These are phyloP conservation scores for Nomada ruficornis DNA, from an alignment of 2,888 invertebrate species.

Conservation along the genomic window DNA sequence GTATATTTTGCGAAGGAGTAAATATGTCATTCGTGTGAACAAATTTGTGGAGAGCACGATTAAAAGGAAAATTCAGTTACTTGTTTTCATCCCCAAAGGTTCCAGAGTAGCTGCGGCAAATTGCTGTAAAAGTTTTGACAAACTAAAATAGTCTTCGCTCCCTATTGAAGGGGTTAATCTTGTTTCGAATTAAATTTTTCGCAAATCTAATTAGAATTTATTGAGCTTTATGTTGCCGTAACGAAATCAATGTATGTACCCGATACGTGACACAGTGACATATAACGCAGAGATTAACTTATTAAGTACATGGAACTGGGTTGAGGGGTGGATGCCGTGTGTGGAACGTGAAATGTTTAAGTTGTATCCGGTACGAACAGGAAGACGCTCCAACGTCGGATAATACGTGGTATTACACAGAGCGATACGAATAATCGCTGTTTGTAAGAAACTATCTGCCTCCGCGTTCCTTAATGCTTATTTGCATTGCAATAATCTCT, in stretches of 20 bases:
- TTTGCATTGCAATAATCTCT: not conserved
- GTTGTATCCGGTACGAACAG: conserved; percentile 43
- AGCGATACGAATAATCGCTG: not conserved
- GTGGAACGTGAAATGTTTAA: conserved; percentile 27
- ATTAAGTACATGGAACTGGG: conserved; percentile 51
- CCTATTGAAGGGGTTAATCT: not conserved
- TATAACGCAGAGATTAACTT: conserved; percentile 40
- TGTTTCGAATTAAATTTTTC: not conserved
- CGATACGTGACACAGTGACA: conserved; percentile 22
- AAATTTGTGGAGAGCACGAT: not conserved
- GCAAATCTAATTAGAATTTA: not conserved
- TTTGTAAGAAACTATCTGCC: conserved; percentile 7
- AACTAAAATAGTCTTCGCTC: no score
- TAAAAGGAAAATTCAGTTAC: not conserved
- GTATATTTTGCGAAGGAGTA: no score
- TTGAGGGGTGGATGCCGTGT: conserved; percentile 45
- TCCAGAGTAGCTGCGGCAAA: no score
- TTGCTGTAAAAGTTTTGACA: no score
- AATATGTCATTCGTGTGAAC: no score
- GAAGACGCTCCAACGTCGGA: conserved; percentile 15
- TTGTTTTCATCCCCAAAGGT: no score
- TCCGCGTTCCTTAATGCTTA: not conserved
- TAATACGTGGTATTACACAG: conserved; percentile 23
- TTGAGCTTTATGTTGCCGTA: not conserved
- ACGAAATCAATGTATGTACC: conserved; percentile 1